A percentile compares a stretch with the other conserved stretches of the same genome.
These are phyloP conservation scores for Apodemia hepburni DNA, from an alignment of 2,888 invertebrate genomes.

Conservation along the genomic window DNA sequence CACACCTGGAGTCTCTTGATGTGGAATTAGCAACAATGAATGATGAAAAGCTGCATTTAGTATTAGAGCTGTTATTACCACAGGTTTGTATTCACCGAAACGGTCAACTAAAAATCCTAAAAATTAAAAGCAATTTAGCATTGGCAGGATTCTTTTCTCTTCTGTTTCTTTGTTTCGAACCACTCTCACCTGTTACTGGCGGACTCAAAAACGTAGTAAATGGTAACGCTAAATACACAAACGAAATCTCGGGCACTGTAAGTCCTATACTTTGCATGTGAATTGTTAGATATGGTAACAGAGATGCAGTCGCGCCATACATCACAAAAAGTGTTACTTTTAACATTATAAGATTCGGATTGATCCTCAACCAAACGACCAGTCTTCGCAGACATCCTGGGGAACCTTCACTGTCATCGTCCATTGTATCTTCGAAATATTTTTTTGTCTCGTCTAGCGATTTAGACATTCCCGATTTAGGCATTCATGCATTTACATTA, in stretches of 20 bases:
- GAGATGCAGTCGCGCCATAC: slow-evolving; percentile 91
- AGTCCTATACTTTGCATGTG: slow-evolving; percentile 95
- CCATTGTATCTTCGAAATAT: slow-evolving; percentile 72
- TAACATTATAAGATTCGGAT: slow-evolving; percentile 89
- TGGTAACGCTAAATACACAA: slow-evolving; percentile 92
- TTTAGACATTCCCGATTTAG: slow-evolving; percentile 50
- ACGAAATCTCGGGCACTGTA: slow-evolving; percentile 91
- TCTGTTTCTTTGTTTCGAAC: slow-evolving; percentile 10
- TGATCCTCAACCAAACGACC: slow-evolving; percentile 80
- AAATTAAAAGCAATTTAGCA: slow-evolving; percentile 39
- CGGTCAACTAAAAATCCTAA: slow-evolving; percentile 91
- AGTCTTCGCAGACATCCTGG: slow-evolving; percentile 62
- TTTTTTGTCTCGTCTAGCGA: slow-evolving; percentile 58
- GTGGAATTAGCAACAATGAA: slow-evolving; percentile 88
- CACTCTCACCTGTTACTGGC: slow-evolving; percentile 85
- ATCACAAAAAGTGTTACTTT: slow-evolving; percentile 91
- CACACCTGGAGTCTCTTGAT: slow-evolving; percentile 88
- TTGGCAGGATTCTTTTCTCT: neutral
- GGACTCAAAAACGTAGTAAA: slow-evolving; percentile 93
- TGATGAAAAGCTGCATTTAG: slow-evolving; percentile 90
- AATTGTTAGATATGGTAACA: slow-evolving; percentile 92
- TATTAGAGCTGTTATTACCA: slow-evolving; percentile 88
- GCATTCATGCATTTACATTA: slow-evolving; percentile 15
- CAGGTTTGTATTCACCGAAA: slow-evolving; percentile 91
- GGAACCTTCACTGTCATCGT: slow-evolving; percentile 61